These are phyloP conservation scores for Tylochromis polylepis DNA, from an alignment of 2,113 vertebrate species.

Conservation along the genomic window DNA sequence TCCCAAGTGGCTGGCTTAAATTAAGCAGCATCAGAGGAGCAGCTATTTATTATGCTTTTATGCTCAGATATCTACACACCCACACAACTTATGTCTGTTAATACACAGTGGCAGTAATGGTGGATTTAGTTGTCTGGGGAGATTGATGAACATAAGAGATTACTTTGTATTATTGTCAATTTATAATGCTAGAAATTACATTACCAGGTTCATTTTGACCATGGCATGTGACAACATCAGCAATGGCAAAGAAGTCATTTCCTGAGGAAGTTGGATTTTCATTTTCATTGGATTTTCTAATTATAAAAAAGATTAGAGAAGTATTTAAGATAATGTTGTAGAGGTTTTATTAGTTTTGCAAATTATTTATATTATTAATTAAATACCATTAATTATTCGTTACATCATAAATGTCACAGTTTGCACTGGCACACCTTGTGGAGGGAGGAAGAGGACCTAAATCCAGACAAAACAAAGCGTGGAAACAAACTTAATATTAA, in stretches of 20 bases:
- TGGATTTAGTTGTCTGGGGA: conserved; percentile 55
- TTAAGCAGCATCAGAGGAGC: conserved; percentile 40
- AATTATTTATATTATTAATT: not conserved
- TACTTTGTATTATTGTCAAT: conserved; percentile 32
- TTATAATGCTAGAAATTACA: conserved; percentile 24
- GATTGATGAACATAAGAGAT: conserved; percentile 51
- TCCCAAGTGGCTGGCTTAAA: conserved; percentile 23
- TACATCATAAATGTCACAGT: too few relatives aligned
- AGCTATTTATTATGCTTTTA: conserved; percentile 38
- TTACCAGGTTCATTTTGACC: not conserved
- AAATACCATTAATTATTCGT: not conserved
- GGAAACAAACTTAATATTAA: too few relatives aligned
- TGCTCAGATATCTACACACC: conserved; percentile 20
- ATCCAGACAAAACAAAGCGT: too few relatives aligned
- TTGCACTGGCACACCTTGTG: too few relatives aligned
- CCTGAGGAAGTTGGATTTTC: not conserved
- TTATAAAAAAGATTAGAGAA: not conserved
- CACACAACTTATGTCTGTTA: conserved; percentile 49
- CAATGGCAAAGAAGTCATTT: not conserved
- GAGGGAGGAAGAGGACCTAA: too few relatives aligned
- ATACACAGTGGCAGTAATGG: conserved; percentile 42
- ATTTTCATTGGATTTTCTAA: not conserved
- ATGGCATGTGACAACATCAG: not conserved
- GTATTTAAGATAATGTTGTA: not conserved
- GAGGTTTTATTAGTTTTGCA: not conserved